Conservation (phyloP, 2,797 vertebrate genomes). For the Muscicapa comitata region DNA sequence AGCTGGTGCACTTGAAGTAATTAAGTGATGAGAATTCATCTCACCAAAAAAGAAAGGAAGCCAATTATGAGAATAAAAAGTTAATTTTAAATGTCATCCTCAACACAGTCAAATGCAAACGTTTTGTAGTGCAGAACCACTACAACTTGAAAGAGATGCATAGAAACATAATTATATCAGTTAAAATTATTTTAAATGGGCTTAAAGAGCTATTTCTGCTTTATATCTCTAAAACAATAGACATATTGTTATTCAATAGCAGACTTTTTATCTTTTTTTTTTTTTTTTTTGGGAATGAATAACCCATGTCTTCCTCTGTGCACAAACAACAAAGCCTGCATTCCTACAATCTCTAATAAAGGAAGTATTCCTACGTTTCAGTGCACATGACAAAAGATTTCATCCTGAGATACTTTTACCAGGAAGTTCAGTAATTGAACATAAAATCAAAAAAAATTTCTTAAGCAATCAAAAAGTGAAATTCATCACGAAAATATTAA, state of each 20-base stretch:
- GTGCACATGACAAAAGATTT: neutral
- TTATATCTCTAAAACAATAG: neutral
- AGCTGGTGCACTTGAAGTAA: neutral
- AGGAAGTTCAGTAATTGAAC: neutral
- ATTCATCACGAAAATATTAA: neutral
- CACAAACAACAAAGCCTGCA: neutral
- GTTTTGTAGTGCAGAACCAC: neutral
- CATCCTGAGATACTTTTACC: neutral
- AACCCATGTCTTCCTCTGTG: neutral
- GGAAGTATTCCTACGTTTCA: neutral
- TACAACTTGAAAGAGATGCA: neutral
- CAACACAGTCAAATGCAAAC: neutral
- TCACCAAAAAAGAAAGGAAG: neutral
- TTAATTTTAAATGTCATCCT: neutral
- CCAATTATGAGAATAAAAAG: neutral
- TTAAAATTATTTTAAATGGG: neutral
- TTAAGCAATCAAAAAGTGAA: neutral
- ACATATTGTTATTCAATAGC: neutral
- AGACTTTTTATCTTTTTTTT: neutral
- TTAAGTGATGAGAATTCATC: neutral
- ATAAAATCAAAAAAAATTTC: neutral
- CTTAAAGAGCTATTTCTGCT: neutral
- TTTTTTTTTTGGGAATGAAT: neutral
- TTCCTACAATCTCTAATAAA: neutral
- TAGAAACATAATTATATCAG: neutral